Evolutionary conservation across 2,797 vertebrate species (phyloP), one percentile per base, ranked within the genome.

Genomic region (Dromococcyx pavoninus): DNA sequence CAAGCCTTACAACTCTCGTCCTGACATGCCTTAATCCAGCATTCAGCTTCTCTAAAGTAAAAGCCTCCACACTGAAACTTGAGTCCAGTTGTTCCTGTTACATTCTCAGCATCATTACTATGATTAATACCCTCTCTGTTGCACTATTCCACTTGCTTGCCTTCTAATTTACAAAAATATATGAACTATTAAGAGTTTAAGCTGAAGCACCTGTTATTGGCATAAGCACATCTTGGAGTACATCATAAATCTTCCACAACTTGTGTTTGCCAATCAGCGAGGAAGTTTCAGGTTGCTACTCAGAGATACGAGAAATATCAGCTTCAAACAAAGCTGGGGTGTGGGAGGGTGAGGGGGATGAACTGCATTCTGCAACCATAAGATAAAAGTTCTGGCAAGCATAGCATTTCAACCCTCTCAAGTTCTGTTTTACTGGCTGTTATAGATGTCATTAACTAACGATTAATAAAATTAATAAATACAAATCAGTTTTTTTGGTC

Each of bases 301-400:
- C n/a, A 48, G 65, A 87, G 88, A 93, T 62, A 89, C 8, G 58
- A 93, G 91, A 95, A 95, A 93, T 91, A 97, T 69, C 85, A 81
- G 87, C 92, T 89, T 88, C 82, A 91, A 90, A 86, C 88, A 94
- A 95, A 95, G 91, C 78, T 83, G 62, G 69, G 75, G 50, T 23
- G 58, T 0, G 0, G 84, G 89, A 91, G 85, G 75, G 79, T 83
- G 35, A 75, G 35, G 28, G 69, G 58, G 37, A 58, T 35, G 73
- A 88, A 70, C 3, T 67, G 62, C 33, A 60, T 73, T 84, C 93
- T 94, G 92, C 70, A 88, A 17, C n/a, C 5, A 0, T 23, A 62
- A 93, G 89, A 92, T 92, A 93, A 92, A 91, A 89, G 39, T 69
- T 56, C 62, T 75, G 79, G 51, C 82, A 89, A 84, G 62, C 25